phyloP scores from a whole-genome alignment of 2,888 invertebrate species.

The Lordiphosa fenestrarum region DNA sequence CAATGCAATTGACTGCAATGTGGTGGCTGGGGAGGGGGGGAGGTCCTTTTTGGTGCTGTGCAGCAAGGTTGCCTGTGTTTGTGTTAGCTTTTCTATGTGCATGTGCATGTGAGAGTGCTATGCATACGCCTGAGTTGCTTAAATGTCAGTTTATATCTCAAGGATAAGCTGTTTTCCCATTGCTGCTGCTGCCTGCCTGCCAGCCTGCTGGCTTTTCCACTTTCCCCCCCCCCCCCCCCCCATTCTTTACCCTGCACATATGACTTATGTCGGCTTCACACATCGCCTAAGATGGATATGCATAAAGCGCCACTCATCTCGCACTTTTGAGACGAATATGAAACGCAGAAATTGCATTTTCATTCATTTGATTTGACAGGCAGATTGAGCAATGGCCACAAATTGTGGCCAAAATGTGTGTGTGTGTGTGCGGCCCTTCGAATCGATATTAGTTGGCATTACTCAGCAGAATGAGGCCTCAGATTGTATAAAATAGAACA shows the following conservation, averaged over 20 bases:
- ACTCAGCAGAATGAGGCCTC: too few relatives aligned
- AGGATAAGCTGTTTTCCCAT: conserved; percentile 72
- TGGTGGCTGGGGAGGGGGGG: neutral
- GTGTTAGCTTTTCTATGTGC: conserved; percentile 33
- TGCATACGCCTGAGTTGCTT: conserved; percentile 70
- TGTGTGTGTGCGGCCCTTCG: neutral
- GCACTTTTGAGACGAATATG: conserved; percentile 11
- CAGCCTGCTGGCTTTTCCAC: conserved; percentile 37
- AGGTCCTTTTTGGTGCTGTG: conserved; percentile 29
- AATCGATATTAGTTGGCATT: too few relatives aligned
- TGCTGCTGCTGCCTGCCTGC: conserved; percentile 35
- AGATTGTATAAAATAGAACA: too few relatives aligned
- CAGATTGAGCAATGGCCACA: conserved; percentile 10
- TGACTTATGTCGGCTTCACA: conserved; percentile 45
- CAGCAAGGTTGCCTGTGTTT: conserved; percentile 42
- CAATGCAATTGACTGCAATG: conserved; percentile 45
- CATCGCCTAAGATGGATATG: conserved; percentile 51
- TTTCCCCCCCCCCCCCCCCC: conserved; percentile 17
- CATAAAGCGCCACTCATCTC: conserved; percentile 14
- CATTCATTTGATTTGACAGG: conserved; percentile 6
- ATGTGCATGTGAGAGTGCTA: conserved; percentile 35
- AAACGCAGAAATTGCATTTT: conserved; percentile 31
- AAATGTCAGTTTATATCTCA: conserved; percentile 76
- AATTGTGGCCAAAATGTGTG: conserved; percentile 3
- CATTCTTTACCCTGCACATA: conserved; percentile 22